These are phyloP conservation scores for Shinisaurus crocodilurus DNA, from an alignment of 2,113 vertebrate species.

Conservation along the genomic window DNA sequence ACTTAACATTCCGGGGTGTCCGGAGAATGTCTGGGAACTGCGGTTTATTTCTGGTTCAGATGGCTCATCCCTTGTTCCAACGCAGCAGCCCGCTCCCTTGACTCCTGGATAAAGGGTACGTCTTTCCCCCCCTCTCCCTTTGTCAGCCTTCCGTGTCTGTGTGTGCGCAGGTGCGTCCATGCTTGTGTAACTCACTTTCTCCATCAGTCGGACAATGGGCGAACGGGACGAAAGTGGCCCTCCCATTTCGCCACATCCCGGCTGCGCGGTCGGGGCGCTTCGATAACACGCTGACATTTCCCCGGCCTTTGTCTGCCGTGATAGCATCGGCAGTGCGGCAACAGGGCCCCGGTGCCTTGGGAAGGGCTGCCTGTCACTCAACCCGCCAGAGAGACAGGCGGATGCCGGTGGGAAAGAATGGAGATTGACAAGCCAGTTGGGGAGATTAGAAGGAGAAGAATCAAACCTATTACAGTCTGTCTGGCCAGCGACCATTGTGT, in stretches of 20 bases:
- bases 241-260: background rate
- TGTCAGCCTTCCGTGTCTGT: background rate
- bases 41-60: background rate
- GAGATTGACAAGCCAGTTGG: constrained; percentile 2
- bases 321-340: background rate
- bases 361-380: constrained; percentile 32
- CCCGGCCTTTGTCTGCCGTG: constrained; percentile 2
- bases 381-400: background rate
- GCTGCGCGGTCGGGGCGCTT: background rate
- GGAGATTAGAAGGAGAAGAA: constrained; percentile 42
- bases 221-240: background rate
- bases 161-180: background rate
- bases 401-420: background rate
- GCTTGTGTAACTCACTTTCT: background rate
- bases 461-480: constrained; percentile 36
- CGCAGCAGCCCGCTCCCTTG: background rate
- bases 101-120: background rate
- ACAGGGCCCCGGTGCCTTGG: background rate
- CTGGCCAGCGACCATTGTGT: constrained; percentile 18
- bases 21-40: too few relatives aligned
- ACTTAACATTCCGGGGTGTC: too few relatives aligned
- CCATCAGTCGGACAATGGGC: background rate
- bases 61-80: background rate
- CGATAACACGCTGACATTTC: constrained; percentile 46
- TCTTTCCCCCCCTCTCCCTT: background rate